phyloP scores from a whole-genome alignment of 2,888 invertebrate genomes.

The Cephus spinipes region DNA sequence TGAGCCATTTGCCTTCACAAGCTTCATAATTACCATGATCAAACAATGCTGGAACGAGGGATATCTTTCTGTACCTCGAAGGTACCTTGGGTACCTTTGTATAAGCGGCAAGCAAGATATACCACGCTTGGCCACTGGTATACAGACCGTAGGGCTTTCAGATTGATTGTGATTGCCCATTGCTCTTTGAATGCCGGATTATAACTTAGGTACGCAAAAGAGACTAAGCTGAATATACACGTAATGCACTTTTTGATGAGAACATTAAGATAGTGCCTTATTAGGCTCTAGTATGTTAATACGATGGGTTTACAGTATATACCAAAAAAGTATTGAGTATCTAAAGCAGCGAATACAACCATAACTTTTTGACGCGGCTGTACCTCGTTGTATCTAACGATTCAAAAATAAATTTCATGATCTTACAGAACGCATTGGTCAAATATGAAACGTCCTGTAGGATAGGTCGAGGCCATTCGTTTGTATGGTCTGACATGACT shows the following conservation, averaged over 20 bases:
- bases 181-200: conserved; percentile 29
- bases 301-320: not conserved
- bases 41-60: conserved; percentile 47
- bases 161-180: conserved; percentile 26
- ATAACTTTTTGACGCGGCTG: not conserved
- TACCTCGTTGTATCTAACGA: not conserved
- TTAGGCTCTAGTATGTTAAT: not conserved
- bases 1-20: conserved; percentile 33
- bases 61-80: not conserved
- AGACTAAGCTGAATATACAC: not conserved
- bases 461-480: not conserved
- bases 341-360: not conserved
- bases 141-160: not conserved
- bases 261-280: not conserved
- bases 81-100: not conserved
- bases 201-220: conserved; percentile 8
- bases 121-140: not conserved
- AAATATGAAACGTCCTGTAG: not conserved
- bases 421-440: not conserved
- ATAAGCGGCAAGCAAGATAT: not conserved
- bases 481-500: not conserved
- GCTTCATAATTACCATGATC: conserved; percentile 57
- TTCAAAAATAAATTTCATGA: not conserved
- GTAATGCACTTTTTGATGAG: not conserved
- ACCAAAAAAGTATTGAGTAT: not conserved